A percentile compares a stretch with the other conserved stretches of the same genome.
These are phyloP conservation scores for Columbina picui DNA, from an alignment of 2,113 vertebrate species.

Conservation along the genomic window DNA sequence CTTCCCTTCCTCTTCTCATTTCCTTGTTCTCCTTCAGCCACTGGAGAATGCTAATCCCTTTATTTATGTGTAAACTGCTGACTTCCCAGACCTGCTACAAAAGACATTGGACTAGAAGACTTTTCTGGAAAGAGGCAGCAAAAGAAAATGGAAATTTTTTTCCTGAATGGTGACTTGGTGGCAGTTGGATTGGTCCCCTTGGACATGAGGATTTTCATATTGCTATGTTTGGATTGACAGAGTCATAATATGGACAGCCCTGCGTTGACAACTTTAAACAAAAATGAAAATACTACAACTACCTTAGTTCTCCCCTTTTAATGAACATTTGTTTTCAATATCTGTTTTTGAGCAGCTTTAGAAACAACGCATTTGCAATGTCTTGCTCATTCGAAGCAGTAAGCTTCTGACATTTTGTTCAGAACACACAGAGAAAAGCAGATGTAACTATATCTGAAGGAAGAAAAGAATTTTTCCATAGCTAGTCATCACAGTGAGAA, in stretches of 20 bases:
- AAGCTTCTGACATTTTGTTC: neutral
- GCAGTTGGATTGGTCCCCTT: neutral
- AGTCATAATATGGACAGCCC: neutral
- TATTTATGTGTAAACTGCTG: neutral
- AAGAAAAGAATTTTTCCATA: neutral
- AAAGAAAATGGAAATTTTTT: neutral
- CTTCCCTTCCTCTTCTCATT: conserved; percentile 65
- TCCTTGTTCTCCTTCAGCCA: conserved; percentile 51
- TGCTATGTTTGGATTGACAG: neutral
- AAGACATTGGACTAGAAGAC: neutral
- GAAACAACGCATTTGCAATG: neutral
- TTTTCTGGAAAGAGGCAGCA: neutral
- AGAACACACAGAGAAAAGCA: neutral
- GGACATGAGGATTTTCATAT: neutral
- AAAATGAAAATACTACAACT: neutral
- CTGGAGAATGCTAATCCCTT: neutral
- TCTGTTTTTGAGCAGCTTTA: neutral
- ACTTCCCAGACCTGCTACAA: conserved; percentile 10
- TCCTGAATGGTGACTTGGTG: neutral
- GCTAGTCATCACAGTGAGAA: neutral
- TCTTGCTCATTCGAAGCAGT: neutral
- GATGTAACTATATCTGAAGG: neutral
- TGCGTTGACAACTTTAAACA: neutral
- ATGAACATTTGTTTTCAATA: neutral
- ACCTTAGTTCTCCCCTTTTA: neutral